These are phyloP conservation scores for Calameuta idolon DNA, from an alignment of 2,888 invertebrate species.

Conservation along the genomic window DNA sequence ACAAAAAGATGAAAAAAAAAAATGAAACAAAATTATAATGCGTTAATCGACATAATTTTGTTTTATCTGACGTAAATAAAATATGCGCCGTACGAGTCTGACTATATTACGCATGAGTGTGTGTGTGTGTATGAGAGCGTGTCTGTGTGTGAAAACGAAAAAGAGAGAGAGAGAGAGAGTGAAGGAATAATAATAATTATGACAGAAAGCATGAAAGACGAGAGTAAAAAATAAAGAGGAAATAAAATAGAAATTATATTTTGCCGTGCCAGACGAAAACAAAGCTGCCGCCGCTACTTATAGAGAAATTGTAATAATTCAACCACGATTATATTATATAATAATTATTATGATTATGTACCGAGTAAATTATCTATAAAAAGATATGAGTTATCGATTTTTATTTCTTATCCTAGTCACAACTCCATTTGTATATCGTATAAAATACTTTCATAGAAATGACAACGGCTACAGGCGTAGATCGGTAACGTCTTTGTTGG, in stretches of 20 bases:
- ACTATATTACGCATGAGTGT: slow-evolving; percentile 1
- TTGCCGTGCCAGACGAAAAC: slow-evolving; percentile 39
- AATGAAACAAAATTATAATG: not conserved
- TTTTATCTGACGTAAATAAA: slow-evolving; percentile 21
- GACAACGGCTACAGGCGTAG: no score
- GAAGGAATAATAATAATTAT: slow-evolving; percentile 13
- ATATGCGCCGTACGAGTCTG: slow-evolving; percentile 12
- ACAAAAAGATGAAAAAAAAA: not conserved
- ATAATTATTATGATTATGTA: slow-evolving; percentile 49
- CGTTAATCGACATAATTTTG: slow-evolving; percentile 17
- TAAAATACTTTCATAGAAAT: no score
- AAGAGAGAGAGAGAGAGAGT: slow-evolving; percentile 4
- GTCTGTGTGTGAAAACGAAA: slow-evolving; percentile 4
- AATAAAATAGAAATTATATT: slow-evolving; percentile 22
- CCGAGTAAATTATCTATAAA: slow-evolving; percentile 57
- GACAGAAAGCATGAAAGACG: slow-evolving; percentile 7
- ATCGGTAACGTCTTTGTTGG: no score
- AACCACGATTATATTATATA: slow-evolving; percentile 34
- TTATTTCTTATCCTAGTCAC: no score
- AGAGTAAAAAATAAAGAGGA: slow-evolving; percentile 6
- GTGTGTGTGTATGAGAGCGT: not conserved
- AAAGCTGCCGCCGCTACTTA: slow-evolving; percentile 52
- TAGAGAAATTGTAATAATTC: slow-evolving; percentile 46
- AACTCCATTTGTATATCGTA: no score
- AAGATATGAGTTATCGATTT: slow-evolving; percentile 13